Evolutionary conservation across 2,888 invertebrate genomes (phyloP).

Genomic region (Amiota communis): DNA sequence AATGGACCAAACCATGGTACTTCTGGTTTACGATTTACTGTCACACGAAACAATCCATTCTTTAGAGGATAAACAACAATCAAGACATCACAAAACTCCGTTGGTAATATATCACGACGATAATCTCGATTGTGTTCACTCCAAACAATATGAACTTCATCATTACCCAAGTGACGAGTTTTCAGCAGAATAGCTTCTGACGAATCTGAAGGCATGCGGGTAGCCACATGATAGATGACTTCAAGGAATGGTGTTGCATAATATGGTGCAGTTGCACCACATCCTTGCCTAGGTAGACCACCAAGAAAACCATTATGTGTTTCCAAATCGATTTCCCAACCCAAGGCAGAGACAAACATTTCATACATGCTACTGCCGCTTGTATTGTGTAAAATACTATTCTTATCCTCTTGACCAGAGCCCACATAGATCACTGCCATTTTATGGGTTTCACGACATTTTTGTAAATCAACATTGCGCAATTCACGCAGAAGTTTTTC

Average conservation of each 20-base stretch:
- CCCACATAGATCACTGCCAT: conserved; percentile 98
- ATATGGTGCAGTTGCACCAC: conserved; percentile 95
- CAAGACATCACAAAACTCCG: conserved; percentile 99
- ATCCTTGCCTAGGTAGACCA: conserved; percentile 91
- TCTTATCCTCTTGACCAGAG: conserved; percentile 97
- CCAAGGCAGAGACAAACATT: conserved; percentile 80
- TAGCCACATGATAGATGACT: conserved; percentile 96
- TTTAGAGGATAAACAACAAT: conserved; percentile 95
- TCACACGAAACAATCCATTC: conserved; percentile 89
- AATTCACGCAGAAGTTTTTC: conserved; percentile 92
- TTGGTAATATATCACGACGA: conserved; percentile 96
- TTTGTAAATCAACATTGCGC: conserved; percentile 92
- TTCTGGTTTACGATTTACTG: conserved; percentile 89
- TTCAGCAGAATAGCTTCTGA: conserved; percentile 91
- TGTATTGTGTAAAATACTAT: conserved; percentile 89
- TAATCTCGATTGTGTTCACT: conserved; percentile 97
- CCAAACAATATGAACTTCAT: conserved; percentile 99
- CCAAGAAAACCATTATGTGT: conserved; percentile 96
- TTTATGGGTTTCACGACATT: conserved; percentile 94
- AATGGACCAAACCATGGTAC: conserved; percentile 96
- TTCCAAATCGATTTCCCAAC: conserved; percentile 89
- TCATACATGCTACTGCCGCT: conserved; percentile 96
- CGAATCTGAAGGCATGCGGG: conserved; percentile 93
- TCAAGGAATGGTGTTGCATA: conserved; percentile 94
- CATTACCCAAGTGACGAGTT: conserved; percentile 97